phyloP scores from a whole-genome alignment of 2,888 invertebrate species.

The Xylota segnis region DNA sequence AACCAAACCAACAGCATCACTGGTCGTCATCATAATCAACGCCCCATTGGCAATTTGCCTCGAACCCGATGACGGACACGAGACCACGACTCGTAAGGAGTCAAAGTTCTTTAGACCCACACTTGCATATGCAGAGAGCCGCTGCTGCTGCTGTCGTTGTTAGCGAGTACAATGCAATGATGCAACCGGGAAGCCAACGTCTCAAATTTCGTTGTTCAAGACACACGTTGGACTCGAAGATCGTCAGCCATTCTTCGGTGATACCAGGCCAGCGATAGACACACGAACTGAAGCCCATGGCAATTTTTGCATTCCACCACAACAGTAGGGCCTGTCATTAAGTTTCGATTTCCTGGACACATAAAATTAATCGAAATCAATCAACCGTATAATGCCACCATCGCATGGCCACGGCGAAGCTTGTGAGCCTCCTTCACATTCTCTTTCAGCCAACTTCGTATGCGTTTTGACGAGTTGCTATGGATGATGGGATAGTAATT shows the following conservation, averaged over 20 bases:
- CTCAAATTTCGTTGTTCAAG: constrained; percentile 56
- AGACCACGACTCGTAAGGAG: constrained; percentile 46
- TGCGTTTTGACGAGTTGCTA: constrained; percentile 38
- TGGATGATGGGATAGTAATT: constrained; percentile 67
- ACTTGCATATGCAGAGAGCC: constrained; percentile 1
- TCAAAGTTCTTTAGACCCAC: constrained; percentile 61
- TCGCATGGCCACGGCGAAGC: not conserved
- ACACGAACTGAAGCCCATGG: constrained; percentile 62
- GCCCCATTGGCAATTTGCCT: constrained; percentile 67
- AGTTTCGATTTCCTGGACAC: constrained; percentile 75
- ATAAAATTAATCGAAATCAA: constrained; percentile 76
- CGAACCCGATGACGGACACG: constrained; percentile 48
- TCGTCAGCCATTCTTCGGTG: constrained; percentile 8
- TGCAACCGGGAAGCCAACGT: constrained; percentile 54
- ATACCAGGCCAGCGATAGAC: constrained; percentile 45
- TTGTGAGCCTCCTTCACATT: not conserved
- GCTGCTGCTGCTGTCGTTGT: not conserved
- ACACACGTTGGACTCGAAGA: constrained; percentile 22
- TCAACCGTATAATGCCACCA: constrained; percentile 60
- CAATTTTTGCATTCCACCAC: constrained; percentile 67
- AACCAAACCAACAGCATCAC: constrained; percentile 23
- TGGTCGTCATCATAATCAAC: constrained; percentile 67
- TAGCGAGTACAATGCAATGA: constrained; percentile 17
- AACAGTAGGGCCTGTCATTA: constrained; percentile 72
- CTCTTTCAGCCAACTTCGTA: not conserved